A percentile compares a stretch with the other conserved stretches of the same genome.
Evolutionary conservation across 2,888 invertebrate species (phyloP).

Genomic region (Drosophila robusta): DNA sequence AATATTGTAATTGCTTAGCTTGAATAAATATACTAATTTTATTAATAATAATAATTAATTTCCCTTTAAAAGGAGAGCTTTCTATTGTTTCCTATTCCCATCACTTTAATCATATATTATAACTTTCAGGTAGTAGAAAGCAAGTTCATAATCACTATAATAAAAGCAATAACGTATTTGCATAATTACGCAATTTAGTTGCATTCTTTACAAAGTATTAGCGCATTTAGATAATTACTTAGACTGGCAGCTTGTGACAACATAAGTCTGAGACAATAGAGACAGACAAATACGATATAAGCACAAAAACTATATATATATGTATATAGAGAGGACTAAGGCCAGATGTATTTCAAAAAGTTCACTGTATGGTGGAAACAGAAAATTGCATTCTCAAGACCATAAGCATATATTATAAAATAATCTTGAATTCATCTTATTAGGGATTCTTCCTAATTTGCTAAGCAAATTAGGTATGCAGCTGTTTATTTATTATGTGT

Average conservation of each 20-base stretch:
- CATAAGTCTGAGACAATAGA: neutral
- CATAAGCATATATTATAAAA: too few species aligned
- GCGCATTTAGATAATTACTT: constrained; percentile 20
- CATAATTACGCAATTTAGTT: constrained; percentile 4
- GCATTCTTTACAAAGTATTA: constrained; percentile 15
- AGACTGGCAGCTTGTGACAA: neutral
- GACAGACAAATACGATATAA: neutral
- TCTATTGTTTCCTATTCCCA: too few species aligned
- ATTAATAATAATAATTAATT: too few species aligned
- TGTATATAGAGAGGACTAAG: neutral
- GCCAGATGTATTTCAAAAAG: neutral
- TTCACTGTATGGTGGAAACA: too few species aligned
- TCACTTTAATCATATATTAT: neutral
- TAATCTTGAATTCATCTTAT: too few species aligned
- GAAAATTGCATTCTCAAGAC: neutral
- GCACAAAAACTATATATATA: too few species aligned
- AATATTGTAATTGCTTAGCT: too few species aligned
- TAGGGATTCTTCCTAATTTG: neutral
- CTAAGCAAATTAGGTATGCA: too few species aligned
- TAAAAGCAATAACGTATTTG: neutral
- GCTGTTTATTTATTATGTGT: too few species aligned
- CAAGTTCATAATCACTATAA: neutral
- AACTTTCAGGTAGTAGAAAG: neutral
- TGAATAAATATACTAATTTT: too few species aligned
- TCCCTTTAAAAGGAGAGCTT: too few species aligned